These are phyloP conservation scores for Archivesica marissinica DNA, from an alignment of 1,140 invertebrate genomes.

Conservation along the genomic window DNA sequence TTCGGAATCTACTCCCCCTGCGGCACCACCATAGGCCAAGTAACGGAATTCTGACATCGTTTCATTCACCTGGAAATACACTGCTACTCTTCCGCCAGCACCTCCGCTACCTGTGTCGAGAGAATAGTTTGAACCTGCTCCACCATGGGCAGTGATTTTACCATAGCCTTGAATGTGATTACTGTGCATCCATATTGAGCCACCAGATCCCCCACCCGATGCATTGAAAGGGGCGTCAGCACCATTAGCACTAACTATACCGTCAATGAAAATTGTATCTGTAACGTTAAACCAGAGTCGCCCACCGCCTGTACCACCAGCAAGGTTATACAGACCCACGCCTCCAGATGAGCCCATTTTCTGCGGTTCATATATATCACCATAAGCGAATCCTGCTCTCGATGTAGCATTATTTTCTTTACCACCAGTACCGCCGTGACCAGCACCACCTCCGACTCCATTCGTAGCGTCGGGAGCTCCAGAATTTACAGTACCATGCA, in stretches of 20 bases:
- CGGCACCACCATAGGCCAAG: slow-evolving; percentile 70
- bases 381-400: slow-evolving; percentile 73
- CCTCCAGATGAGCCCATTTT: slow-evolving; percentile 74
- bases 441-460: slow-evolving; percentile 69
- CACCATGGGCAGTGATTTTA: slow-evolving; percentile 74
- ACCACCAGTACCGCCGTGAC: slow-evolving; percentile 74
- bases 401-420: slow-evolving; percentile 52
- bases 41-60: slow-evolving; percentile 75
- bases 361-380: slow-evolving; percentile 76
- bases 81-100: slow-evolving; percentile 74
- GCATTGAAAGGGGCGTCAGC: slow-evolving; percentile 60
- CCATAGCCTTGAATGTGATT: slow-evolving; percentile 75
- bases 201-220: slow-evolving; percentile 76
- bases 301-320: slow-evolving; percentile 74
- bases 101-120: slow-evolving; percentile 73
- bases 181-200: slow-evolving; percentile 78
- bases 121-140: slow-evolving; percentile 64
- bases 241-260: slow-evolving; percentile 76
- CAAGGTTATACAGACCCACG: slow-evolving; percentile 43
- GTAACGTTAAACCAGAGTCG: slow-evolving; percentile 79
- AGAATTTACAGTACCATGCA: slow-evolving; percentile 74
- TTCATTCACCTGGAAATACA: slow-evolving; percentile 75
- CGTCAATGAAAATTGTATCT: slow-evolving; percentile 74
- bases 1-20: slow-evolving; percentile 67
- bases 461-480: slow-evolving; percentile 62